Evolutionary conservation across 2,797 vertebrate species (phyloP), one percentile per base, ranked within the genome.

Genomic region (Agapornis canus): DNA sequence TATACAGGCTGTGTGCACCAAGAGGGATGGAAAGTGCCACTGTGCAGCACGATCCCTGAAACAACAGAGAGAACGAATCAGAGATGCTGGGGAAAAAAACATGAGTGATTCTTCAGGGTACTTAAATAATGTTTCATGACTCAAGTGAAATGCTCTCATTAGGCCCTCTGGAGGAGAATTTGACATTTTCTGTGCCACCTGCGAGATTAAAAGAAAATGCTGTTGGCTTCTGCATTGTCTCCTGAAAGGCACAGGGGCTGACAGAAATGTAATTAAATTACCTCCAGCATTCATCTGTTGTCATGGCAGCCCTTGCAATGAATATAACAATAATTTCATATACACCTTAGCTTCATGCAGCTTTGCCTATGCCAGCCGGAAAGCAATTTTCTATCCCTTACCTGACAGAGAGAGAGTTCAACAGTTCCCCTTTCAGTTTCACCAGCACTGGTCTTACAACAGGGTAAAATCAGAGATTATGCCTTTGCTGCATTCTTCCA

Each of bases 201-300:
- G 91, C 54, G 48, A 82, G 51, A 93, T 91, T 88, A 85, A 91
- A 96, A 88, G 63, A 86, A 93, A 93, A 86, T 26, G 54, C 82
- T 91, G 47, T 52, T 94, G 94, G 68, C 61, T 94, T 71, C 54
- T 88, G 61, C 66, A 80, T 92, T 95, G 89, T 89, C 83, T 95
- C 45, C 68, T 84, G 92, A 63, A 94, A 94, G 86, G 89, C 76
- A 86, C 64, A 59, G 57, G 43, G 82, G 47, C 72, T 92, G 94
- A 78, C 79, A 93, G 91, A 93, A 95, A 90, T 69, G 79, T 95
- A 94, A 94, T 97, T 93, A 94, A 96, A 96, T 96, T 94, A 96
- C 92, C 89, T 94, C 82, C 84, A 87, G 89, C 89, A 94, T 91
- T 95, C 93, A 83, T 95, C 76, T 93, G 91, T 97, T 96, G 95